Conservation (phyloP, 2,797 vertebrate genomes). For the Tokudaia tokunoshimensis region DNA sequence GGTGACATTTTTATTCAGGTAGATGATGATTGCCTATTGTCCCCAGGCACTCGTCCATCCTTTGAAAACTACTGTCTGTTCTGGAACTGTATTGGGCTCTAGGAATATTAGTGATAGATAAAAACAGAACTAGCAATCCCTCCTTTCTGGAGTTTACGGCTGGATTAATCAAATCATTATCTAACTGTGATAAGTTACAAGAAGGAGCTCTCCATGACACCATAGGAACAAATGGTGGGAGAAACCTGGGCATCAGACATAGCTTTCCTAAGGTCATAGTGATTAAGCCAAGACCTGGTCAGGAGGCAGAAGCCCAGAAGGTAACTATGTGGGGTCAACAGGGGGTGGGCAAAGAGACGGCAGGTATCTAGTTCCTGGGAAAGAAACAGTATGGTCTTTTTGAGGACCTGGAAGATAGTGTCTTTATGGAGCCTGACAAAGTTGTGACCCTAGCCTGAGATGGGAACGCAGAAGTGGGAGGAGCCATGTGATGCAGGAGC, state of each 20-base stretch:
- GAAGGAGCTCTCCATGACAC: background rate
- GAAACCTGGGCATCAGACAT: background rate
- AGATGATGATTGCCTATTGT: background rate
- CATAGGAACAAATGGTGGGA: background rate
- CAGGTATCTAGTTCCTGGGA: background rate
- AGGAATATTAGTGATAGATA: background rate
- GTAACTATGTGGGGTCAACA: background rate
- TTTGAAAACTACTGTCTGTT: background rate
- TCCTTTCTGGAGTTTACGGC: background rate
- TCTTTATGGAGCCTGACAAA: conserved; percentile 3
- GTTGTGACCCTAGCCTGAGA: background rate
- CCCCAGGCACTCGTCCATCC: background rate
- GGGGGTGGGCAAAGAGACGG: background rate
- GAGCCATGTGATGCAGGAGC: background rate
- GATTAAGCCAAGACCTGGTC: conserved; percentile 11
- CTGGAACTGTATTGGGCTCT: background rate
- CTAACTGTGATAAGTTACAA: background rate
- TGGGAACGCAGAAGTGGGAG: background rate
- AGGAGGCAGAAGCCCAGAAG: background rate
- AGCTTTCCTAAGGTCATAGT: background rate
- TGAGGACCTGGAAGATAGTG: background rate
- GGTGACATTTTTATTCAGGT: background rate
- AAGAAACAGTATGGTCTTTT: background rate
- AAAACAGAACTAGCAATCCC: background rate
- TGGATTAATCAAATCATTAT: background rate